Evolutionary conservation across 2,113 vertebrate species (phyloP).

Genomic region (Misgurnus anguillicaudatus): DNA sequence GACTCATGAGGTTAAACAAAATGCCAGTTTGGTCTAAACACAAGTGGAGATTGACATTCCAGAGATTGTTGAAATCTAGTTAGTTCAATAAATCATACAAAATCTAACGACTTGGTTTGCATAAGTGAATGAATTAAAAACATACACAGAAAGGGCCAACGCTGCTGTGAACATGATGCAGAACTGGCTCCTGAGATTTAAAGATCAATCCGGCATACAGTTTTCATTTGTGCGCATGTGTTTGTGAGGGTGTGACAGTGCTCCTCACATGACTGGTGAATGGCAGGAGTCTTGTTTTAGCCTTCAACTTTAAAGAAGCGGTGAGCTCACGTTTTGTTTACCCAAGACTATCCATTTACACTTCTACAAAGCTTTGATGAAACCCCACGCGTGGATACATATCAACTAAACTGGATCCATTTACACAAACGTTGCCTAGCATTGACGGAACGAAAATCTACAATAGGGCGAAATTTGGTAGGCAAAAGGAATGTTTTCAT

Average conservation of each 20-base stretch:
- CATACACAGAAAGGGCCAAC: conserved; percentile 12
- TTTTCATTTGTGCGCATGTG: conserved; percentile 11
- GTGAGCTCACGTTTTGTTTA: conserved; percentile 64
- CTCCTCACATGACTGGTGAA: conserved; percentile 47
- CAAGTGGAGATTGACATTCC: conserved; percentile 5
- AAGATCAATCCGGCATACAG: neutral
- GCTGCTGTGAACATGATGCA: conserved; percentile 2
- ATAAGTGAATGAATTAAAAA: conserved; percentile 19
- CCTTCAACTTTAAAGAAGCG: conserved; percentile 43
- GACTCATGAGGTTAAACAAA: neutral
- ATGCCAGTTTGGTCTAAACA: conserved; percentile 6
- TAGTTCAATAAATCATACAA: conserved; percentile 1
- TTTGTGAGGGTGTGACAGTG: conserved; percentile 12
- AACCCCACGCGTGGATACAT: conserved; percentile 51
- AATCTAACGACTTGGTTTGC: neutral
- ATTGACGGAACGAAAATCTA: neutral
- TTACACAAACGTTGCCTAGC: conserved; percentile 26
- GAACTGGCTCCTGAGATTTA: conserved; percentile 4
- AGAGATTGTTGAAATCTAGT: neutral
- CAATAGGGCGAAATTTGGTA: conserved; percentile 46
- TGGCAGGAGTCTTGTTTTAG: conserved; percentile 34
- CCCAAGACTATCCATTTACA: conserved; percentile 72
- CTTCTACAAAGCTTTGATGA: conserved; percentile 30
- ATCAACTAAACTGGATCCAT: conserved; percentile 43
- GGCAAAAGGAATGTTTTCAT: conserved; percentile 43